phyloP scores from a whole-genome alignment of 2,113 vertebrate species.

The Triplophysa siluroides region DNA sequence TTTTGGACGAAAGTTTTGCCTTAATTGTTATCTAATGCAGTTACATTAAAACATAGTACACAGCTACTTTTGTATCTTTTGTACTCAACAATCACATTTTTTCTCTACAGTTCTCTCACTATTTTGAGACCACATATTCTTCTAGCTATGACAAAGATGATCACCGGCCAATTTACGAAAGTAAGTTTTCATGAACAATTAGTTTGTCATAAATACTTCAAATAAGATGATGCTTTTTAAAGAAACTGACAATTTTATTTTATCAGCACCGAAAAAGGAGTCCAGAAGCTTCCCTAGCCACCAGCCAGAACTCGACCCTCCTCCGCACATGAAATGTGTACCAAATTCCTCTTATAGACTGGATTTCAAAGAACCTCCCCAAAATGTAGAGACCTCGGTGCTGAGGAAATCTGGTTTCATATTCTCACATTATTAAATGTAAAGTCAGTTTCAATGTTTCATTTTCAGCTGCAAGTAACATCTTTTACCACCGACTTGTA shows the following conservation, averaged over 20 bases:
- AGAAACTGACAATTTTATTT: not conserved
- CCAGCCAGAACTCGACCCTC: slow-evolving; percentile 55
- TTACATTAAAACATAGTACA: not conserved
- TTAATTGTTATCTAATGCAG: too few species aligned
- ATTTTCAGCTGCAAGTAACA: not conserved
- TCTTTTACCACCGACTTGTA: too few species aligned
- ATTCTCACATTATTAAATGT: not conserved
- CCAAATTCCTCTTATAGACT: slow-evolving; percentile 54
- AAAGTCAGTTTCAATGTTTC: not conserved
- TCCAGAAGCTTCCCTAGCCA: slow-evolving; percentile 52
- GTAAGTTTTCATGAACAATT: slow-evolving; percentile 38
- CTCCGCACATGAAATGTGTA: slow-evolving; percentile 40
- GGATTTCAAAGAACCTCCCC: slow-evolving; percentile 40
- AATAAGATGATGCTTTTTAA: not conserved
- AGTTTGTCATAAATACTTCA: not conserved
- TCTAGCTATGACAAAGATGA: slow-evolving; percentile 58
- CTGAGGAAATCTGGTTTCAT: not conserved
- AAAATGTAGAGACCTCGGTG: not conserved
- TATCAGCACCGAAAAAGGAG: slow-evolving; percentile 47
- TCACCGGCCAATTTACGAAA: slow-evolving; percentile 18
- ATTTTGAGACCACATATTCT: slow-evolving; percentile 69
- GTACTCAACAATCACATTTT: not conserved
- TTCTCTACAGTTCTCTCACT: slow-evolving; percentile 67
- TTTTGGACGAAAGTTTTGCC: too few species aligned
- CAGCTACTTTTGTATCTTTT: not conserved